Percentiles rank a stretch among this genome's conserved stretches.
Evolutionary conservation across 2,888 invertebrate species (phyloP).

Genomic region (Drosophila algonquin): DNA sequence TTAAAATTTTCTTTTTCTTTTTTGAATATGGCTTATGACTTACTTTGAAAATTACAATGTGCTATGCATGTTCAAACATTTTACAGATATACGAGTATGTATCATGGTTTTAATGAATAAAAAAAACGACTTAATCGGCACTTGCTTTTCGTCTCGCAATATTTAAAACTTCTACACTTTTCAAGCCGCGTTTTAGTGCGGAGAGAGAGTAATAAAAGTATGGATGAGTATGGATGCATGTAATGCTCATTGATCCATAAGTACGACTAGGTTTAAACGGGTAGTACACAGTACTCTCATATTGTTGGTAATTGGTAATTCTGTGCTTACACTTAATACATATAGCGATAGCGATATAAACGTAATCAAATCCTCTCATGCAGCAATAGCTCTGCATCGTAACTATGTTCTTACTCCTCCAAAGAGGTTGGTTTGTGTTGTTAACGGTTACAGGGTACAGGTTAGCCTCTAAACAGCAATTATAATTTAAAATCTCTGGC

Average conservation of each 20-base stretch:
- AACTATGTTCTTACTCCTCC: background rate
- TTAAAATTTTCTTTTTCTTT: background rate
- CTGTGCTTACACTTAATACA: background rate
- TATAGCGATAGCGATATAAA: background rate
- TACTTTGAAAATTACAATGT: background rate
- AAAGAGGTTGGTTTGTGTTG: background rate
- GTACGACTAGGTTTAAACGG: background rate
- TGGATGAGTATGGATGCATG: background rate
- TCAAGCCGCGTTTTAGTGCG: background rate
- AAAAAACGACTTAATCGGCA: background rate
- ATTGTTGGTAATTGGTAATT: background rate
- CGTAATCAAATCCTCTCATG: background rate
- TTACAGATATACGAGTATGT: too few relatives aligned
- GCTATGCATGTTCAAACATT: background rate
- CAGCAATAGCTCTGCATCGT: background rate
- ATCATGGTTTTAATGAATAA: background rate
- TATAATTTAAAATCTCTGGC: background rate
- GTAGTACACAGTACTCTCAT: background rate
- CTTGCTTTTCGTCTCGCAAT: background rate
- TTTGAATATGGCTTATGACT: background rate
- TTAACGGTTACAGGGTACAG: background rate
- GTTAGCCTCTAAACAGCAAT: conserved; percentile 13
- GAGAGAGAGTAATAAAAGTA: too few relatives aligned
- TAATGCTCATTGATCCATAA: background rate
- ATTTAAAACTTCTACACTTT: background rate